Evolutionary conservation across 2,113 vertebrate species (phyloP).

Genomic region (Archilochus colubris): DNA sequence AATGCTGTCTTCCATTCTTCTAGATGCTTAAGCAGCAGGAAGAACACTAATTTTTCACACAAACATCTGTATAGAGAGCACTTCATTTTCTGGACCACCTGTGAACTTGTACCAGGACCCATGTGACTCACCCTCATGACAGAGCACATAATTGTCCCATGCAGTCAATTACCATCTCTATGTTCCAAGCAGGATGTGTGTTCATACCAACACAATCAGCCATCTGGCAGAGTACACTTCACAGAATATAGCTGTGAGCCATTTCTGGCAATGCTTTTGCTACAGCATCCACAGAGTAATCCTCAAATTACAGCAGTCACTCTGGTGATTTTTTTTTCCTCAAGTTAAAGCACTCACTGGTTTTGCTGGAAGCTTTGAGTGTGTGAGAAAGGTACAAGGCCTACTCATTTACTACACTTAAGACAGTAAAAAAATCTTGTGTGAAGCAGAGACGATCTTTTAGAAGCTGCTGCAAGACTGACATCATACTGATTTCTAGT

Average conservation of each 20-base stretch:
- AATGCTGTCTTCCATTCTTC: not conserved
- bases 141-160: not conserved
- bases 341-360: not conserved
- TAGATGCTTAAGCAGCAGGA: not conserved
- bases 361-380: not conserved
- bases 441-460: not conserved
- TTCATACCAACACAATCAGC: not conserved
- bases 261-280: not conserved
- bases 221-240: not conserved
- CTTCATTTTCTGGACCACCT: slow-evolving; percentile 7
- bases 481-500: not conserved
- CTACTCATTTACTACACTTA: not conserved
- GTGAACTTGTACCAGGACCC: not conserved
- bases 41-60: slow-evolving; percentile 3
- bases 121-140: not conserved
- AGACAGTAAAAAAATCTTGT: not conserved
- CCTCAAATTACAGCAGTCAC: not conserved
- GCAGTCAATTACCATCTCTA: not conserved
- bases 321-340: not conserved
- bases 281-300: not conserved
- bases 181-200: not conserved
- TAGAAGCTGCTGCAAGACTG: not conserved
- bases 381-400: not conserved
- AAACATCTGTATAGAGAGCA: not conserved
- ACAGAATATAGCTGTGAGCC: not conserved